Base-by-base conservation (phyloP, 2,113 vertebrate genomes). In the Cavia porcellus region DNA sequence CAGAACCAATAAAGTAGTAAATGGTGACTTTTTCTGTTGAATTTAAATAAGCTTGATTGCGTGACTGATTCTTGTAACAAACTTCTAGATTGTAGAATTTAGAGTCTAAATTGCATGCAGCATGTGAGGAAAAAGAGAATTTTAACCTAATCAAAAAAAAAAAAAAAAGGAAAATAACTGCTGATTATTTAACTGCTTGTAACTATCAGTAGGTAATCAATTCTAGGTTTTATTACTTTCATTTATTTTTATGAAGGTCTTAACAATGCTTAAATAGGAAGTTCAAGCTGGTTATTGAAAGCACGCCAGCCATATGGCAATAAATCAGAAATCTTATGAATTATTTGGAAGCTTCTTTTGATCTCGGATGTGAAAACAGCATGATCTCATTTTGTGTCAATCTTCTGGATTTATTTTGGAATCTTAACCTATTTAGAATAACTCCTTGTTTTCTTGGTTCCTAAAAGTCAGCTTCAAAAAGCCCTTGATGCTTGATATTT, bases 271-370 rank as follows among this genome's bases (percentile, higher is more conserved):
- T 42, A 68, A 93, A 90, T 47, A 82, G 45, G 30, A 94, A 91
- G 42, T 94, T 96, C 57, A 95, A 88, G 35, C 84, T 97, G 25
- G 45, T 84, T 95, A 87, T 93, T 97, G 90, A 90, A 95, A 87
- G 96, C 64, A 93, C 90, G 35, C 64, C 45, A 95, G 72, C 64
- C 90, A 96, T 95, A 96, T 91, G 79, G 91, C 89, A 94, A 88
- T 95, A 92, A 92, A 96, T 94, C 92, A 96, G 74, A 97, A 96
- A 32, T 91, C 84, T 96, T 89, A 97, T 95, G 88, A 98, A 97
- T 97, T 97, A 97, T 95, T 97, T 97, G 94, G 82, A 97, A 95
- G 87, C 61, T 95, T 96, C 93, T 94, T 97, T 98, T 97, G 92
- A 95, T 98, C 84, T 96, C n/a, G 2, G 59, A 93, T 97, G 81